Evolutionary conservation across 2,888 invertebrate species (phyloP), one percentile per base, ranked within the genome.

Genomic region (Tinea semifulvella): DNA sequence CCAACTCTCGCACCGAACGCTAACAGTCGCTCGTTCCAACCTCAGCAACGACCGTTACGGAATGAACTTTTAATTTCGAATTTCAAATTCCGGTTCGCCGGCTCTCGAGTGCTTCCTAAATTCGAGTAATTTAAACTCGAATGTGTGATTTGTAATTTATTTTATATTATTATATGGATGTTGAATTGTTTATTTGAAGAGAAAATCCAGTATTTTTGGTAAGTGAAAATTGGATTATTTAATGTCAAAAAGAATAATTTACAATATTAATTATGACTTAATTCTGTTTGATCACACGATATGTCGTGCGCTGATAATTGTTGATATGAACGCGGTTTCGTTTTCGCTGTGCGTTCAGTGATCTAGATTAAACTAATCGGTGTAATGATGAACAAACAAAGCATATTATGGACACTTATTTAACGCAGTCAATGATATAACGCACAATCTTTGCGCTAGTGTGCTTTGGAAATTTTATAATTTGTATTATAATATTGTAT

Each of bases 1-100:
- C 69, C 67, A 58, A 63, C 65, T 63, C 65, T 64, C 61, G 60
- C 56, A 55, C 55, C 64, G 68, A 63, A 63, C 68, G 71, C 56
- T 56, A 61, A 58, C 59, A 57, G 65, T 60, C 71, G 74, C 53
- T 72, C 54, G 42, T 52, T 44, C 45, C 43, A 25, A 49, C 47
- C 46, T 44, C 50, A 46, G 36, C 46, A 43, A 49, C 18, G 25
- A 39, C 39, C 39, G 17, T 7, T 16, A 18, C n/a, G 11, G n/a
- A 28, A 11, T 16, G 36, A 36, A 36, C 36, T 36, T 36, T 36
- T 36, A 36, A 31, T 7, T 3, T n/a, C n/a, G n/a, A n/a, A n/a
- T n/a, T n/a, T n/a, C n/a, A 3, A 5, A 35, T 35, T 35, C 16
- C 35, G 17, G n/a, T 13, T 7, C 13, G n/a, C 11, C 13, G 11